Percentiles rank a stretch among this genome's conserved stretches.
Conservation (phyloP, 1,140 invertebrate genomes). For the Neoseiulus cucumeris region DNA sequence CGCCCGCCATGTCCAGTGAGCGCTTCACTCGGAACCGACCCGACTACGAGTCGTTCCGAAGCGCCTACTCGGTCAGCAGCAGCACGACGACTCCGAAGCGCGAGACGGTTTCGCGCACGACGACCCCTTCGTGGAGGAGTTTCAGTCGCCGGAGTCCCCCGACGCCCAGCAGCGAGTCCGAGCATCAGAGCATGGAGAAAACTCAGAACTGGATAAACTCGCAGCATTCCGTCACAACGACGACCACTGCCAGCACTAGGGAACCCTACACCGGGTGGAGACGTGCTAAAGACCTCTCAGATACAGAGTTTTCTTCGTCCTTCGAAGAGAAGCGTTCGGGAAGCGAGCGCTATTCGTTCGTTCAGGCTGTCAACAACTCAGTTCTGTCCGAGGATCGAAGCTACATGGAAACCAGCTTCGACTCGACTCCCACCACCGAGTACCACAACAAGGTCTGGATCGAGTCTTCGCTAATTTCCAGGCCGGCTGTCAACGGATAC, state of each 20-base stretch:
- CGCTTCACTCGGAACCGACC: not conserved
- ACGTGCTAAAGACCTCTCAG: not conserved
- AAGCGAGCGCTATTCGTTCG: not conserved
- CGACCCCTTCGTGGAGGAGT: not conserved
- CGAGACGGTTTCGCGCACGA: not conserved
- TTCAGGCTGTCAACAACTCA: conserved; percentile 7
- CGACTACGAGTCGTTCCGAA: conserved; percentile 7
- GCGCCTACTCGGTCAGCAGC: not conserved
- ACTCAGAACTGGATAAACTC: conserved; percentile 10
- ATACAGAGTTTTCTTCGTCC: not conserved
- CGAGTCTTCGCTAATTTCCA: not conserved
- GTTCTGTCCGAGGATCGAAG: not conserved
- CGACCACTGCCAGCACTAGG: not conserved
- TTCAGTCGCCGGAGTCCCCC: not conserved
- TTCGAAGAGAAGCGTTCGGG: not conserved
- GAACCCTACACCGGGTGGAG: not conserved
- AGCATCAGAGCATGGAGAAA: conserved; percentile 7
- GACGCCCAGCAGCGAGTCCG: not conserved
- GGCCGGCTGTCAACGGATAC: not conserved
- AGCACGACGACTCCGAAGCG: not conserved
- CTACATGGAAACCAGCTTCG: conserved; percentile 4
- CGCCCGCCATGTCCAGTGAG: conserved; percentile 3
- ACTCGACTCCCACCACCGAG: not conserved
- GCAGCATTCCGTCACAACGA: not conserved
- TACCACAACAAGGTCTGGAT: conserved; percentile 8